These are phyloP conservation scores for Ianthella basta DNA, from an alignment of 37 sponge, comb jelly and placozoan genomes.

Conservation along the genomic window DNA sequence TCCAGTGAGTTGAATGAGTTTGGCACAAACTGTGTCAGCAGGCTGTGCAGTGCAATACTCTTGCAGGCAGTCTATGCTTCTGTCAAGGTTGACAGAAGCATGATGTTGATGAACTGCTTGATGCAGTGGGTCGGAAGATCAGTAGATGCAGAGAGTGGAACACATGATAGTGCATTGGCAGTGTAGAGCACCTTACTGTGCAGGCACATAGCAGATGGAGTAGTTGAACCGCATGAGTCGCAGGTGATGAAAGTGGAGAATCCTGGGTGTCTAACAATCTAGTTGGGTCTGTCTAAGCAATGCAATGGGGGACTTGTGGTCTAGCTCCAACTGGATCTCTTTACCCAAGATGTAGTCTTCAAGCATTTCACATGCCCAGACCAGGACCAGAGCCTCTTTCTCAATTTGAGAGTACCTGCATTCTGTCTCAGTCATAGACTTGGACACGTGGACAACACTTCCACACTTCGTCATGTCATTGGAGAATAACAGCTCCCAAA, in stretches of 20 bases:
- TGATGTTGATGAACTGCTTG: too few relatives aligned
- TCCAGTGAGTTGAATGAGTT: not conserved
- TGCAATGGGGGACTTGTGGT: slow-evolving; percentile 62
- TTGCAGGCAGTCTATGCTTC: not conserved
- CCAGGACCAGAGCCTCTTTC: not conserved
- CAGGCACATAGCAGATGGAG: slow-evolving; percentile 52
- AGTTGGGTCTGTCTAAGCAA: slow-evolving; percentile 42
- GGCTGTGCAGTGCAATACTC: not conserved
- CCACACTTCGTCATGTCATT: too few relatives aligned
- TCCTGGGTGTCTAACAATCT: slow-evolving; percentile 39
- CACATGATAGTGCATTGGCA: slow-evolving; percentile 53
- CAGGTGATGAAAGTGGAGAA: slow-evolving; percentile 44
- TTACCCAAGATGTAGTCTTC: slow-evolving; percentile 40
- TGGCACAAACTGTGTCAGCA: not conserved
- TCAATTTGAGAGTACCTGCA: too few relatives aligned
- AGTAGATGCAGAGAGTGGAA: slow-evolving; percentile 24
- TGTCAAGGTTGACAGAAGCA: too few relatives aligned
- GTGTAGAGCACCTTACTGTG: slow-evolving; percentile 41
- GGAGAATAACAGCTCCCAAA: too few relatives aligned
- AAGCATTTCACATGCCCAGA: slow-evolving; percentile 58
- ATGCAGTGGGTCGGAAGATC: slow-evolving; percentile 27
- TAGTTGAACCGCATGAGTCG: slow-evolving; percentile 55
- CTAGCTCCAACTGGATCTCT: slow-evolving; percentile 42
- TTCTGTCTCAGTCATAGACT: too few relatives aligned
- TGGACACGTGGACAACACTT: too few relatives aligned